Evolutionary conservation across 2,888 invertebrate genomes (phyloP), one percentile per base, ranked within the genome.

Genomic region (Apoderus coryli): DNA sequence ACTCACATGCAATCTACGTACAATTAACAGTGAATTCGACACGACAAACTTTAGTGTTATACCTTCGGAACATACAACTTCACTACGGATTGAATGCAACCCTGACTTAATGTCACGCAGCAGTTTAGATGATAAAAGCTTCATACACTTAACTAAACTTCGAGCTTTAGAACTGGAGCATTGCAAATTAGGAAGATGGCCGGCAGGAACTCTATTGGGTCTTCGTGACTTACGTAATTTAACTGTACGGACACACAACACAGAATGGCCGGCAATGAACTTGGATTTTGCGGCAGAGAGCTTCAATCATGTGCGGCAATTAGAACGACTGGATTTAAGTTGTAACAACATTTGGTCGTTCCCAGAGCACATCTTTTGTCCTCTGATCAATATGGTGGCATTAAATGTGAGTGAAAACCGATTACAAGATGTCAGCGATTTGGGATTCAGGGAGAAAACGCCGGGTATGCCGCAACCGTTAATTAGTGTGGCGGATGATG

Each of bases 311-410:
- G 75, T 79, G 34, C 68, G 75, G 38, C 79, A 84, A 54, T 64
- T 88, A 45, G 86, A 86, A 58, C 69, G 78, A 44, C 65, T 88
- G 40, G 88, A 89, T 54, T 63, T 89, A 41, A 85, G 84, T 52
- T 76, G 75, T 50, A 86, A 88, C 57, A 86, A 86, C 56, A 82
- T 88, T 52, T 85, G 84, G 82, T 79, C 81, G 31, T 72, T 88
- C 54, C 85, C 86, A 13, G 81, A 81, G 48, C 76, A 76, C 50
- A 66, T 85, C 39, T 88, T 88, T 59, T 88, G 88, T 52, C 73
- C 81, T 3, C 58, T 86, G 44, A 76, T 74, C 22, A 84, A 79
- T 50, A 63, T 88, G 46, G 75, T 80, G 36, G 68, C 71, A 40
- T 61, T 90, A 43, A 90, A 90, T 55, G 75, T 89, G 45, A 86